These are phyloP conservation scores for Macquaria australasica DNA, from an alignment of 2,113 vertebrate genomes.

Conservation along the genomic window DNA sequence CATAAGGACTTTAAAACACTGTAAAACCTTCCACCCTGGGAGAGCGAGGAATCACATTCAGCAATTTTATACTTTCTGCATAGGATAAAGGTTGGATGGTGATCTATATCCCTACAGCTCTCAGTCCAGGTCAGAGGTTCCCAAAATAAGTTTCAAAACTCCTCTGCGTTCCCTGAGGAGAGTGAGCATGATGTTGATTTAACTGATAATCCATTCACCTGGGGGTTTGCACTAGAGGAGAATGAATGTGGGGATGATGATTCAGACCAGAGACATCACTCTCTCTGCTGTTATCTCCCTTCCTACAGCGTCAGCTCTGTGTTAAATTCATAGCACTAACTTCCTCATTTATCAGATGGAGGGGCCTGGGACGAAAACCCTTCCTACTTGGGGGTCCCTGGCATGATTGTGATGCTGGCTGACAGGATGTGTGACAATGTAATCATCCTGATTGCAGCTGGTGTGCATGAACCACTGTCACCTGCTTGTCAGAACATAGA, in stretches of 20 bases:
- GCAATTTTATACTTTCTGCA: not conserved
- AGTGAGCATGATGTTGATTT: not conserved
- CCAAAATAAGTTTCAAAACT: not conserved
- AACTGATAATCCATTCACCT: slow-evolving; percentile 29
- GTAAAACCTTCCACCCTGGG: not conserved
- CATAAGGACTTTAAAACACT: not conserved
- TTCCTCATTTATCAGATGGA: slow-evolving; percentile 25
- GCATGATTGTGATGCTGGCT: slow-evolving; percentile 13
- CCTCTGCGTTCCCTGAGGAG: not conserved
- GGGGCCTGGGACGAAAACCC: not conserved
- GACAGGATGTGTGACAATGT: slow-evolving; percentile 4
- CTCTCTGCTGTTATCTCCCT: slow-evolving; percentile 5
- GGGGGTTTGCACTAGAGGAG: not conserved
- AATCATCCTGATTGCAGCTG: slow-evolving; percentile 19
- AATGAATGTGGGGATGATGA: slow-evolving; percentile 26
- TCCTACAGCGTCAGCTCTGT: not conserved
- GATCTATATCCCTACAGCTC: not conserved
- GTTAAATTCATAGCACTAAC: not conserved
- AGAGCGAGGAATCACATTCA: not conserved
- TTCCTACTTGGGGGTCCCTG: not conserved
- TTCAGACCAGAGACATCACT: slow-evolving; percentile 33
- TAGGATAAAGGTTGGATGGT: not conserved
- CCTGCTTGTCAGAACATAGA: slow-evolving; percentile 9
- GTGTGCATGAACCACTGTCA: slow-evolving; percentile 6
- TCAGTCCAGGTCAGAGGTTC: slow-evolving; percentile 28